Percentiles rank a stretch among this genome's conserved stretches.
Conservation (phyloP, 2,888 invertebrate species). For the Volucella zonaria region DNA sequence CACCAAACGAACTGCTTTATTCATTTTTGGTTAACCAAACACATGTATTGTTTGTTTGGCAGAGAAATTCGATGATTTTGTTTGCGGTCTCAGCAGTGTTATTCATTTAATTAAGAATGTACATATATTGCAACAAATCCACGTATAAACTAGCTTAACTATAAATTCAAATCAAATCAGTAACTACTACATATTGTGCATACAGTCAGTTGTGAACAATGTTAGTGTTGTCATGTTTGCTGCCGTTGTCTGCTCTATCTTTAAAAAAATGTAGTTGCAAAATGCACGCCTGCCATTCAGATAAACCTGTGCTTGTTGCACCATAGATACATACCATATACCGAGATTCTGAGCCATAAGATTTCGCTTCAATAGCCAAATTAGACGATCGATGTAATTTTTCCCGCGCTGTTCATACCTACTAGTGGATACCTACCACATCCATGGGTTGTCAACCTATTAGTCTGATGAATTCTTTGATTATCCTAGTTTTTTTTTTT, state of each 20-base stretch:
- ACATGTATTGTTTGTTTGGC: constrained; percentile 44
- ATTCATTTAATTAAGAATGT: neutral
- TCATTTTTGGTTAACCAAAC: neutral
- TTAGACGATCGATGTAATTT: constrained; percentile 67
- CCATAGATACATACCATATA: constrained; percentile 53
- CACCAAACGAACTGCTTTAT: neutral
- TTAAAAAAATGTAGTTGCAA: constrained; percentile 38
- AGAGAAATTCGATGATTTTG: constrained; percentile 52
- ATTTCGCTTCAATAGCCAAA: constrained; percentile 53
- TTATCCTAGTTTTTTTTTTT: no score
- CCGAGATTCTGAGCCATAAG: neutral
- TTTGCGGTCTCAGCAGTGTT: neutral
- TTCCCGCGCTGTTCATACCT: constrained; percentile 54
- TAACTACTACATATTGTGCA: constrained; percentile 52
- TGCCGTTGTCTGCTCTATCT: constrained; percentile 24
- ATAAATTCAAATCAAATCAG: constrained; percentile 62
- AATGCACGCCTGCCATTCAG: constrained; percentile 68
- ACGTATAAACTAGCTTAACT: constrained; percentile 40
- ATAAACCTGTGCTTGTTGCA: constrained; percentile 69
- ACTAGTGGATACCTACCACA: constrained; percentile 24
- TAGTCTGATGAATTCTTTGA: constrained; percentile 47
- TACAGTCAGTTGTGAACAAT: constrained; percentile 41
- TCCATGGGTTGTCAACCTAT: constrained; percentile 29
- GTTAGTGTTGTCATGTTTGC: constrained; percentile 26
- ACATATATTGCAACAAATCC: constrained; percentile 18